These are phyloP conservation scores for Lacerta agilis DNA, from an alignment of 2,797 vertebrate species.

Conservation along the genomic window DNA sequence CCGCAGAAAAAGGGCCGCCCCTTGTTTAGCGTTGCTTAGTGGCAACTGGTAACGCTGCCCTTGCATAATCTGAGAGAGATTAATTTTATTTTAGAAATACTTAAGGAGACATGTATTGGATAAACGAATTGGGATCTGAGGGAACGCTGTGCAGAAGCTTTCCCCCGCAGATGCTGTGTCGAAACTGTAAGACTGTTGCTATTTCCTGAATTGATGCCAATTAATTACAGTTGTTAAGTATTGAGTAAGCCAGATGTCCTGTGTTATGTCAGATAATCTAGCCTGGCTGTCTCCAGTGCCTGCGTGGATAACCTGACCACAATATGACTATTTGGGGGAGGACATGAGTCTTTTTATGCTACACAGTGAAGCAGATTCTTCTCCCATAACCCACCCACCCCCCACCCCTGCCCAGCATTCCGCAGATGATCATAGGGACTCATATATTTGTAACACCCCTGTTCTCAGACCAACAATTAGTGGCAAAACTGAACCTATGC, in stretches of 20 bases:
- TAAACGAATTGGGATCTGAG: slow-evolving; percentile 2
- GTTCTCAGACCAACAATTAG: background rate
- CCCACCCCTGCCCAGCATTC: background rate
- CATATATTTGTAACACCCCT: background rate
- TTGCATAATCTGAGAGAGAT: background rate
- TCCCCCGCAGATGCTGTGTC: background rate
- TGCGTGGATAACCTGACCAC: background rate
- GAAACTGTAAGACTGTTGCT: background rate
- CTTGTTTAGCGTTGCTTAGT: background rate
- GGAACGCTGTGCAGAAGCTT: background rate
- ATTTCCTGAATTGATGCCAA: slow-evolving; percentile 25
- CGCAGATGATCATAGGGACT: background rate
- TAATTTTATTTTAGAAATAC: background rate
- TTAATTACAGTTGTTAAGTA: slow-evolving; percentile 40
- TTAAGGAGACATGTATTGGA: background rate
- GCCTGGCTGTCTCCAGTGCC: background rate
- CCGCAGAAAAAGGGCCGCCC: background rate
- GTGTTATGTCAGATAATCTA: slow-evolving; percentile 24
- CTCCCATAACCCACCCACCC: background rate
- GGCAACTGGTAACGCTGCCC: background rate
- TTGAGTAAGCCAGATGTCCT: slow-evolving; percentile 19
- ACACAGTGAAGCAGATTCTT: background rate
- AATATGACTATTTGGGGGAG: background rate
- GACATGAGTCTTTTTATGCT: background rate
- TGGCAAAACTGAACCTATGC: background rate